Evolutionary conservation across 1,140 invertebrate genomes (phyloP).

Genomic region (Aphis gossypii): DNA sequence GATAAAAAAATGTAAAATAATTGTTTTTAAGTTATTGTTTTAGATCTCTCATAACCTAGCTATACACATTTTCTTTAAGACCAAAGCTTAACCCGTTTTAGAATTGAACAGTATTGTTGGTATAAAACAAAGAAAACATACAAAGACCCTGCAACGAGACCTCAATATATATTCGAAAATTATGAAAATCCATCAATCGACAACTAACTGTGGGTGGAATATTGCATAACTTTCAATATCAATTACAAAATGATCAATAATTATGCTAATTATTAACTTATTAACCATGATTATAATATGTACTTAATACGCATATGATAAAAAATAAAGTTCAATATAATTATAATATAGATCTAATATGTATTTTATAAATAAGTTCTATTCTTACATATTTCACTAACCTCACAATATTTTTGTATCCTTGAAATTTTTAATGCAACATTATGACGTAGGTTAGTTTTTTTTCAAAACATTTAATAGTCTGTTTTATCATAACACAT

Average conservation of each 20-base stretch:
- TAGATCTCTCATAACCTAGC: too few species aligned
- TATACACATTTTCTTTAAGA: not conserved
- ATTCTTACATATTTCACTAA: not conserved
- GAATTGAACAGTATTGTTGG: not conserved
- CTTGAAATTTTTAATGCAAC: not conserved
- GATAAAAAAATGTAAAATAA: too few species aligned
- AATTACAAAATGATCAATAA: not conserved
- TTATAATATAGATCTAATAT: not conserved
- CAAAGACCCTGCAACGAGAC: not conserved
- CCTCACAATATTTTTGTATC: not conserved
- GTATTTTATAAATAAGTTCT: not conserved
- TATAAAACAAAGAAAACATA: not conserved
- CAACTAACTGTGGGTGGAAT: too few species aligned
- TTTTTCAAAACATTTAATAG: not conserved
- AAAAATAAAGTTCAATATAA: not conserved
- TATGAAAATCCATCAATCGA: not conserved
- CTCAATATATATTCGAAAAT: not conserved
- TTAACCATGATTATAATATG: not conserved
- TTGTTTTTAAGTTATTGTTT: too few species aligned
- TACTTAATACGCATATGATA: too few species aligned
- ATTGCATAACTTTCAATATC: too few species aligned
- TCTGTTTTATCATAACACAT: not conserved
- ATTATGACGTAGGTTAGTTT: not conserved
- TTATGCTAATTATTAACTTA: not conserved
- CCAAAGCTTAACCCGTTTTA: not conserved